Conservation (phyloP, 92 coral and sea anemone species). For the Paragorgia papillata region DNA sequence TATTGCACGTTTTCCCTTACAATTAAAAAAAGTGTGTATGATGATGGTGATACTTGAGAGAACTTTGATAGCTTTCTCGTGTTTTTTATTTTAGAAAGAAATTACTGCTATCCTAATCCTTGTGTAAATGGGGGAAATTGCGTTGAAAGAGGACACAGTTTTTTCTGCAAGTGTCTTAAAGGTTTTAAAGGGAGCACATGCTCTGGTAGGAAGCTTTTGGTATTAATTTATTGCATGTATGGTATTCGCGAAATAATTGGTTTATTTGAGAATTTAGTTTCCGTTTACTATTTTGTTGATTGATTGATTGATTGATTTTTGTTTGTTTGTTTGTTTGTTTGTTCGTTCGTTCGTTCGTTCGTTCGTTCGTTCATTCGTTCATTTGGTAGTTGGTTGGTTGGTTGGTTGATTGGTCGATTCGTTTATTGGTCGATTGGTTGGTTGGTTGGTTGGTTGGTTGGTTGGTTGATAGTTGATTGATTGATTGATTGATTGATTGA, state of each 20-base stretch:
- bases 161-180: slow-evolving; percentile 69
- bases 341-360: background rate
- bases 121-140: slow-evolving; percentile 79
- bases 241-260: too few species aligned
- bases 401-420: too few species aligned
- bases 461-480: background rate
- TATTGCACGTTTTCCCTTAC: too few species aligned
- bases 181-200: slow-evolving; percentile 85
- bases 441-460: background rate
- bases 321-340: background rate
- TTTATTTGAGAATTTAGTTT: too few species aligned
- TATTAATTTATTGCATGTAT: background rate
- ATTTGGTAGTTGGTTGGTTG: background rate
- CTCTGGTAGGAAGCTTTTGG: slow-evolving; percentile 58
- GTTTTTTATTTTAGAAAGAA: slow-evolving; percentile 30
- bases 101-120: slow-evolving; percentile 69
- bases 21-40: background rate
- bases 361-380: background rate
- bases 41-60: background rate
- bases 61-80: too few species aligned
- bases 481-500: background rate
- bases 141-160: slow-evolving; percentile 64
- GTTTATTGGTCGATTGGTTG: too few species aligned
- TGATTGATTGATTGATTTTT: background rate
- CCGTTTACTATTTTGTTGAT: too few species aligned